Evolutionary conservation across 2,797 vertebrate species (phyloP), one percentile per base, ranked within the genome.

Genomic region (Rhodeus uyekii): DNA sequence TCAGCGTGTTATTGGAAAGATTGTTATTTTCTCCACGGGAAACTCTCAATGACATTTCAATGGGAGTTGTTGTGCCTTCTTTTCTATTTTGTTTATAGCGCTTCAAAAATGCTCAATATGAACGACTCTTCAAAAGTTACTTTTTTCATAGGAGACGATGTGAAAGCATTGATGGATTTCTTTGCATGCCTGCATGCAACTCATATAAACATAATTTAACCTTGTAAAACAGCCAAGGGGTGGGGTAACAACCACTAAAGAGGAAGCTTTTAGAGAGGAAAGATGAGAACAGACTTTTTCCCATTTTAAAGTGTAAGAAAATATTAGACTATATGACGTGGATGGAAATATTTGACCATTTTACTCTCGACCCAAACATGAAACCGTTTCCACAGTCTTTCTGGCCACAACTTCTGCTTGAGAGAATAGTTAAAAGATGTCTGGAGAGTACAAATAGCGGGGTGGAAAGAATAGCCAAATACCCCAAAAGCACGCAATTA

Each of bases 11-110:
- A n/a, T 82, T 82, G 75, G 78, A 85, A 82, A 88, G 85, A 88
- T 58, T 83, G 87, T 92, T 91, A 87, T 89, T 89, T 86, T 85
- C 89, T 71, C 89, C 53, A 78, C 58, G 38, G 87, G 86, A 84
- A 76, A 60, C 60, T 80, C 2, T 12, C 64, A 84, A 74, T 82
- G 63, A 76, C 44, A 83, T 64, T 74, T 73, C 61, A 76, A 36
- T 75, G 24, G 6, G 9, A 48, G 44, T 58, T 68, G 29, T 34
- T 63, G 36, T 27, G 44, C 76, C 36, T 27, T 53, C 55, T 80
- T 82, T 76, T 36, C 48, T 27, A 10, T 69, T 24, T 50, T 77
- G 44, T 61, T 50, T 64, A n/a, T 73, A 58, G 65, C 50, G 55
- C 68, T 74, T 71, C 27, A 58, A 44, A 76, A 67, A 64, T 34